Evolutionary conservation across 1,140 invertebrate genomes (phyloP).

Genomic region (Leptinotarsa texana): DNA sequence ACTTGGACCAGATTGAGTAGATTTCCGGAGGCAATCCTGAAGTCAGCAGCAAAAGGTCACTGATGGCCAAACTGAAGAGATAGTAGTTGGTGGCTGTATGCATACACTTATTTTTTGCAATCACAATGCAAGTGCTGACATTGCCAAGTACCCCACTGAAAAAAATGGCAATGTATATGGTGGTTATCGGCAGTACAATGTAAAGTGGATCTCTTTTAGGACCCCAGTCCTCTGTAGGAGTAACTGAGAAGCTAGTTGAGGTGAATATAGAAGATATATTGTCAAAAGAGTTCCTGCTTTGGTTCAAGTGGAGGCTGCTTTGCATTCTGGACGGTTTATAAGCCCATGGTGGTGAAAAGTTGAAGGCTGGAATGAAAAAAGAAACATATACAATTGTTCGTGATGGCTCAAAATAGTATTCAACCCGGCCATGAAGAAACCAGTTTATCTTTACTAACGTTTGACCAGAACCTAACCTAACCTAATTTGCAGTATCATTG

Average conservation of each 20-base stretch:
- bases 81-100: conserved; percentile 78
- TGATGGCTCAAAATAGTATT: too few relatives aligned
- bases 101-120: conserved; percentile 74
- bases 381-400: too few relatives aligned
- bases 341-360: background rate
- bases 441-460: too few relatives aligned
- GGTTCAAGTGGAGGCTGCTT: background rate
- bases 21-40: conserved; percentile 70
- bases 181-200: conserved; percentile 64
- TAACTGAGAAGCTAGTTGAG: background rate
- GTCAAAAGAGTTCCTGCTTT: background rate
- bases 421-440: too few relatives aligned
- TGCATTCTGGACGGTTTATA: background rate
- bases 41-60: conserved; percentile 76
- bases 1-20: conserved; percentile 66
- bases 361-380: background rate
- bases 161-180: conserved; percentile 72
- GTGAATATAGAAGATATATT: background rate
- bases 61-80: conserved; percentile 77
- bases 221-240: conserved; percentile 40
- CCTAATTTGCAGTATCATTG: too few relatives aligned
- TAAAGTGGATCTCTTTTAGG: conserved; percentile 59
- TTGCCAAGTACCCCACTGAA: conserved; percentile 75
- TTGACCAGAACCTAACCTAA: too few relatives aligned
- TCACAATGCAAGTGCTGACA: conserved; percentile 77